Percentiles rank a stretch among this genome's conserved stretches.
Evolutionary conservation across 2,113 vertebrate genomes (phyloP).

Genomic region (Globicephala melas): DNA sequence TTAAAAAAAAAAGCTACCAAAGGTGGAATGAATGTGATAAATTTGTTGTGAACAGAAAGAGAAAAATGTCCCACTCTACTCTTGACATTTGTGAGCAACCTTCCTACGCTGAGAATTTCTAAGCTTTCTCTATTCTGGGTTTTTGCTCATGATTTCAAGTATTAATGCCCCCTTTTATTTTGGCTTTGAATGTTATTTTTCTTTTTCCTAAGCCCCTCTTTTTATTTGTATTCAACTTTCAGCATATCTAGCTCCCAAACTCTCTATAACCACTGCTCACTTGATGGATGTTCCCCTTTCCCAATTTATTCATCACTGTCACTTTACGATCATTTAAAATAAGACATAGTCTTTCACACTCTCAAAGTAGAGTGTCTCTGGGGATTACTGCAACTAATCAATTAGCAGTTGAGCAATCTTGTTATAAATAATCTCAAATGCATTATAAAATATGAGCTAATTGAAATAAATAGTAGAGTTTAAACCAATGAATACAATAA

Average conservation of each 20-base stretch:
- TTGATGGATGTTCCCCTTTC: neutral
- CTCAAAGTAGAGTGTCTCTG: neutral
- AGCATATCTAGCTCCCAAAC: neutral
- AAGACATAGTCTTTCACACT: neutral
- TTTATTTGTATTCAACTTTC: neutral
- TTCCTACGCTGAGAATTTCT: neutral
- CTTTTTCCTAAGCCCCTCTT: neutral
- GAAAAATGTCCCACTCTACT: neutral
- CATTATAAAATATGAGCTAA: neutral
- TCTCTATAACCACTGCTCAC: neutral
- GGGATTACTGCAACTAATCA: conserved; percentile 19
- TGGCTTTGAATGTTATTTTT: neutral
- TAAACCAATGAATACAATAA: neutral
- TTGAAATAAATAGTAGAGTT: neutral
- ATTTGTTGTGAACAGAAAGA: neutral
- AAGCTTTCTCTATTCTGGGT: neutral
- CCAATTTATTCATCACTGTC: conserved; percentile 30
- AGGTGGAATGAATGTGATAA: neutral
- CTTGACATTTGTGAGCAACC: neutral
- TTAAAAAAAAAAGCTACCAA: neutral
- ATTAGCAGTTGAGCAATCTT: neutral
- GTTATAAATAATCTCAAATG: neutral
- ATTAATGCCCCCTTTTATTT: neutral
- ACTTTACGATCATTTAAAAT: neutral
- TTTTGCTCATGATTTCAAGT: neutral